Base-by-base conservation (phyloP, 1,140 invertebrate species). In the Hetaerina americana region DNA sequence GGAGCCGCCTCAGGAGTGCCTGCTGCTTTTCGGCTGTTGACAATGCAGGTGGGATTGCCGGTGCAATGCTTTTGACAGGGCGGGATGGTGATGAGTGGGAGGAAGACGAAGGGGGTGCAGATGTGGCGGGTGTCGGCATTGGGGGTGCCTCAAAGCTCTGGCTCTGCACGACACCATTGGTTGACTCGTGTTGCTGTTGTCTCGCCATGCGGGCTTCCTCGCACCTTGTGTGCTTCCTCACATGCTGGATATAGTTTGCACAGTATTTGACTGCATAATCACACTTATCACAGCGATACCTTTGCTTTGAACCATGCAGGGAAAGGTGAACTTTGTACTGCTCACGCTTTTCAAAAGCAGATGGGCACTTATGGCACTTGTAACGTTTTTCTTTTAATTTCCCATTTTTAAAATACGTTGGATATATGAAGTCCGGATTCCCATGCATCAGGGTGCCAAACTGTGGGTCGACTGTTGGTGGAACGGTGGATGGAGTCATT, bases 211-310 rank as follows among this genome's bases (percentile, higher is more conserved):
- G 84, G 1, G 87, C 87, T 75, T 88, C 85, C n/a, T 87, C 86
- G 75, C 87, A 89, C 72, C 85, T 87, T 76, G 88, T 85, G 79
- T 94, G 92, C 77, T 92, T 90, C 66, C 87, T 87, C 76, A 90
- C 81, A 77, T 94, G 92, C 77, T 93, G 91, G 18, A 88, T 85
- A 75, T 90, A 91, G 80, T 92, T 93, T 0, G 91, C 90, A 74
- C 90, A 92, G 79, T 92, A 92, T 75, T 91, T 92, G 0, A 95
- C 93, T 0, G 92, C 92, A 80, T 95, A 96, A 80, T 95, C 93
- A 79, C 94, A 96, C 5, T 87, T 85, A 73, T 91, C 87, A 81
- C 94, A 96, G 72, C 87, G 89, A 79, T 92, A 94, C 73, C 89
- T 86, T 79, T 93, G 91, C 74, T 90, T 89, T 0, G 92, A 90